These are phyloP conservation scores for Tamandua tetradactyla DNA, from an alignment of 2,797 vertebrate species.

Conservation along the genomic window DNA sequence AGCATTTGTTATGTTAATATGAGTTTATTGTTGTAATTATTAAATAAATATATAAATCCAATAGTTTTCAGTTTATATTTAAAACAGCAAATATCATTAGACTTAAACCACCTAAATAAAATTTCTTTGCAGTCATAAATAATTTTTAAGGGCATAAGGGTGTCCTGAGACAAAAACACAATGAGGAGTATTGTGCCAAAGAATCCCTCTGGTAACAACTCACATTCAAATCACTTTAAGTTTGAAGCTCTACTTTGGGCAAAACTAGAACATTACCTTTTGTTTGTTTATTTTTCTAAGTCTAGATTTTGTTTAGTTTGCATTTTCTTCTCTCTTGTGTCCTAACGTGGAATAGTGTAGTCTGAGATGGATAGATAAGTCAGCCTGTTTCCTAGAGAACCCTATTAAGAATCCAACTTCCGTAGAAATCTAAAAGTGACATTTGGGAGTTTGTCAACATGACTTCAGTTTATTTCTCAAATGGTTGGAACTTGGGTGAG, in stretches of 20 bases:
- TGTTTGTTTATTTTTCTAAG: background rate
- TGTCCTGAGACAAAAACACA: too few species aligned
- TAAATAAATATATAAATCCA: background rate
- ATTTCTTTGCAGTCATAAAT: too few species aligned
- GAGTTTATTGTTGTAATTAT: background rate
- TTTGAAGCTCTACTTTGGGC: background rate
- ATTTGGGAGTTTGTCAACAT: background rate
- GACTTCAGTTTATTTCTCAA: background rate
- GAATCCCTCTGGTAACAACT: background rate
- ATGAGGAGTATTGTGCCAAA: background rate
- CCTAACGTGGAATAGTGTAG: background rate
- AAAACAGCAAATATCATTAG: background rate
- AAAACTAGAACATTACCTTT: background rate
- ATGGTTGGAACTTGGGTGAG: background rate
- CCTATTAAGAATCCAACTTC: background rate
- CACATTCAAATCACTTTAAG: background rate
- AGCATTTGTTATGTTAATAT: too few species aligned
- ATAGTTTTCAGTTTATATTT: background rate
- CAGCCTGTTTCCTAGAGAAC: background rate
- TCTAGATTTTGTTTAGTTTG: background rate
- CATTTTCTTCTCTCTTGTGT: background rate
- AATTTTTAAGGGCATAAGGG: too few species aligned
- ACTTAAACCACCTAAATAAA: background rate
- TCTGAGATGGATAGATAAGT: background rate
- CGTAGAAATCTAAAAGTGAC: background rate